Evolutionary conservation across 2,797 vertebrate genomes (phyloP).

Genomic region (Chaetophractus vellerosus): DNA sequence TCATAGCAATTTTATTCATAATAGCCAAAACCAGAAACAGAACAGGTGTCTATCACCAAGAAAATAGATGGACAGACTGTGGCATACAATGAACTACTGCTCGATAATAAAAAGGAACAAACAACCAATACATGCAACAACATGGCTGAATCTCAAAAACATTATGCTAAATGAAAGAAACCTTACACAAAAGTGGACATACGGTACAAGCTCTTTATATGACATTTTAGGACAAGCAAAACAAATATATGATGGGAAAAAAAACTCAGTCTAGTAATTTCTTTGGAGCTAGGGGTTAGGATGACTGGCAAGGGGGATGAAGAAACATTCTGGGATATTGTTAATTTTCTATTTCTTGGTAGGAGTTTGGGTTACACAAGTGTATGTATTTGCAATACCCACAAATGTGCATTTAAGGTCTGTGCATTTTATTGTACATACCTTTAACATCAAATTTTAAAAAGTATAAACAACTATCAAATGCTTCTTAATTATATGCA

Average conservation of each 20-base stretch:
- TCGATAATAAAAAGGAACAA: not conserved
- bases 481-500: not conserved
- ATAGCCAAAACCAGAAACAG: not conserved
- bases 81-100: not conserved
- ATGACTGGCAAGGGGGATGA: not conserved
- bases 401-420: not conserved
- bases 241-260: not conserved
- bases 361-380: not conserved
- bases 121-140: not conserved
- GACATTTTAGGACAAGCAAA: not conserved
- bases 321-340: not conserved
- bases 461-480: not conserved
- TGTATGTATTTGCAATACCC: not conserved
- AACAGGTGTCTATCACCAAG: not conserved
- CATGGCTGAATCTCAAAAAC: constrained; percentile 21
- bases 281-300: not conserved
- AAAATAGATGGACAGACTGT: not conserved
- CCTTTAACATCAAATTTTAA: constrained; percentile 44
- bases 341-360: not conserved
- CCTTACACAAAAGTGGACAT: not conserved
- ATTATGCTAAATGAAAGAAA: not conserved
- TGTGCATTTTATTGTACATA: not conserved
- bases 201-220: not conserved
- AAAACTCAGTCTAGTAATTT: not conserved
- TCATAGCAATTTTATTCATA: constrained; percentile 6